Evolutionary conservation across 2,113 vertebrate genomes (phyloP).

Genomic region (Cottus gobio): DNA sequence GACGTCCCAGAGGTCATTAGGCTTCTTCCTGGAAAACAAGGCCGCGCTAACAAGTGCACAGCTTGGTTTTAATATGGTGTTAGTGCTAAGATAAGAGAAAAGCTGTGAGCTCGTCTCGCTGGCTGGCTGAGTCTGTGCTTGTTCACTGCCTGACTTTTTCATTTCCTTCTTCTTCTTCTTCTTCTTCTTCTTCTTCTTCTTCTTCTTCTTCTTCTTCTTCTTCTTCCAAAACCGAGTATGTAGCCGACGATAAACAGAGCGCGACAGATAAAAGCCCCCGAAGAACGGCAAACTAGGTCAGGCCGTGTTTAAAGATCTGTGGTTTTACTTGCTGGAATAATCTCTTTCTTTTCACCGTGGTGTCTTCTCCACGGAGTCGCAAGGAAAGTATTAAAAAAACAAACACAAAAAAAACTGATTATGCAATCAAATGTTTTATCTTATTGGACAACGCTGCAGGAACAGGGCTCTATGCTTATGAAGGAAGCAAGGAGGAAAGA

Average conservation of each 20-base stretch:
- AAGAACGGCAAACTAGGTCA: slow-evolving; percentile 59
- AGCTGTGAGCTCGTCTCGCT: slow-evolving; percentile 36
- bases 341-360: neutral
- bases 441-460: slow-evolving; percentile 45
- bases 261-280: slow-evolving; percentile 45
- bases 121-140: slow-evolving; percentile 41
- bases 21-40: slow-evolving; percentile 60
- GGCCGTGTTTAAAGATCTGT: slow-evolving; percentile 10
- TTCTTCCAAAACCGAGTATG: slow-evolving; percentile 9
- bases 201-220: neutral
- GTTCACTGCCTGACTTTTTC: slow-evolving; percentile 28
- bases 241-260: slow-evolving; percentile 66
- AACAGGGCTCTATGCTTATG: slow-evolving; percentile 59
- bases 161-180: slow-evolving; percentile 11
- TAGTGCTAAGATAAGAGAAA: slow-evolving; percentile 44
- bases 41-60: slow-evolving; percentile 54
- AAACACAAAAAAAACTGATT: slow-evolving; percentile 29
- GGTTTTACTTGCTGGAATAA: slow-evolving; percentile 32
- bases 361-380: neutral
- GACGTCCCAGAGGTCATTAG: slow-evolving; percentile 71
- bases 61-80: slow-evolving; percentile 58
- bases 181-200: slow-evolving; percentile 10
- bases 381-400: slow-evolving; percentile 12
- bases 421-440: slow-evolving; percentile 36
- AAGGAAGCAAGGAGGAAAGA: slow-evolving; percentile 59